Conservation (phyloP, 2,797 vertebrate genomes). For the Chloroceryle amazona region DNA sequence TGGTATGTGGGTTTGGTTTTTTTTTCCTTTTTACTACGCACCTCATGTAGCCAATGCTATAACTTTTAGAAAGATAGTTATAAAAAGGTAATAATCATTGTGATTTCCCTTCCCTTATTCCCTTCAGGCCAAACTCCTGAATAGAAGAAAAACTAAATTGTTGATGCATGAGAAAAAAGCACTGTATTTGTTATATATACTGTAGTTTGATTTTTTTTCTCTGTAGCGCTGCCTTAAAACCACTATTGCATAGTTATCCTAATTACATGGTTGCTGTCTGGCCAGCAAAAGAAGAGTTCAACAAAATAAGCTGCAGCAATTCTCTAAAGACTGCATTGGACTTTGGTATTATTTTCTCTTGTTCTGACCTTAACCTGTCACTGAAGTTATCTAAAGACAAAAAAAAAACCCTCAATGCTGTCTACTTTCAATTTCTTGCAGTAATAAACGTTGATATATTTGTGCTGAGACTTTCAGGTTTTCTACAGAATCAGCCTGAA, state of each 20-base stretch:
- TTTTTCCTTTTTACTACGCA: constrained; percentile 40
- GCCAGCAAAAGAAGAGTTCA: constrained; percentile 30
- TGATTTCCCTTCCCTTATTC: constrained; percentile 49
- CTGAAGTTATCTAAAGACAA: constrained; percentile 20
- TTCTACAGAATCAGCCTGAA: not conserved
- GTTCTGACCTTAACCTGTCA: constrained; percentile 32
- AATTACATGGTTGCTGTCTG: constrained; percentile 50
- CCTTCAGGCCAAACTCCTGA: constrained; percentile 55
- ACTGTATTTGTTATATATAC: too few relatives aligned
- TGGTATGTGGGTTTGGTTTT: not conserved
- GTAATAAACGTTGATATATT: not conserved
- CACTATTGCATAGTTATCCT: constrained; percentile 34
- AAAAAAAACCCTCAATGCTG: not conserved
- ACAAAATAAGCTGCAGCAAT: constrained; percentile 47
- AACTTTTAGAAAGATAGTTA: constrained; percentile 69
- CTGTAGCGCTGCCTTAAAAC: not conserved
- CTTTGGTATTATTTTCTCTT: constrained; percentile 40
- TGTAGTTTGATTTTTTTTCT: constrained; percentile 37
- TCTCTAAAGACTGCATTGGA: constrained; percentile 23
- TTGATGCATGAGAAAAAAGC: constrained; percentile 65
- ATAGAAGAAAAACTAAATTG: constrained; percentile 57
- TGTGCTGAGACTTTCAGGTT: not conserved
- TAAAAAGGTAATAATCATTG: constrained; percentile 72
- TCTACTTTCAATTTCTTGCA: not conserved
- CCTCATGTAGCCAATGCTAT: constrained; percentile 44